These are phyloP conservation scores for Acleris laterana DNA, from an alignment of 2,888 invertebrate species.

Conservation along the genomic window DNA sequence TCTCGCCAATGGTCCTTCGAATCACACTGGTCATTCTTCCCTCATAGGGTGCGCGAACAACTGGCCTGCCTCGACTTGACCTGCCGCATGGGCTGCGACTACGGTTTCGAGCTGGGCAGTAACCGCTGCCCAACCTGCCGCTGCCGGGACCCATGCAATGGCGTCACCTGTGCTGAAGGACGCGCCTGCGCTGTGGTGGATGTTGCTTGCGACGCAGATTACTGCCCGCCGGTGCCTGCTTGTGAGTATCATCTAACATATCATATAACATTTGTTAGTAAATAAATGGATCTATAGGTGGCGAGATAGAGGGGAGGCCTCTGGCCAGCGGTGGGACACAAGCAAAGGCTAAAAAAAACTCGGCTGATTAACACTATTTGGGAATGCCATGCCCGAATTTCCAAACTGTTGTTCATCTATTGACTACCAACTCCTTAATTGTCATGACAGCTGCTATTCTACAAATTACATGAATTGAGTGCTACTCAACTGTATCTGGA, in stretches of 20 bases:
- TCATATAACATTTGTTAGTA: too few species aligned
- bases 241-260: constrained; percentile 81
- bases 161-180: constrained; percentile 86
- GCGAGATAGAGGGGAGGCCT: too few species aligned
- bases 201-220: constrained; percentile 93
- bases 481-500: too few species aligned
- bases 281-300: too few species aligned
- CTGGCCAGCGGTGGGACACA: too few species aligned
- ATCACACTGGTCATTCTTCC: not conserved
- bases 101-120: constrained; percentile 89
- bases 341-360: too few species aligned
- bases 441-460: too few species aligned
- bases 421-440: too few species aligned
- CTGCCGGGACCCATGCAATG: constrained; percentile 92
- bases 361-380: too few species aligned
- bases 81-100: constrained; percentile 93
- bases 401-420: too few species aligned
- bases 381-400: too few species aligned
- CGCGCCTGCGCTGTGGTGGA: constrained; percentile 92
- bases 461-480: too few species aligned
- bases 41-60: constrained; percentile 80
- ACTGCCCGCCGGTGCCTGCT: constrained; percentile 93
- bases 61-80: constrained; percentile 89
- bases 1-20: not conserved
- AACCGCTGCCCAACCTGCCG: constrained; percentile 91